Evolutionary conservation across 2,113 vertebrate species (phyloP), one percentile per base, ranked within the genome.

Genomic region (Ctenomys sociabilis): DNA sequence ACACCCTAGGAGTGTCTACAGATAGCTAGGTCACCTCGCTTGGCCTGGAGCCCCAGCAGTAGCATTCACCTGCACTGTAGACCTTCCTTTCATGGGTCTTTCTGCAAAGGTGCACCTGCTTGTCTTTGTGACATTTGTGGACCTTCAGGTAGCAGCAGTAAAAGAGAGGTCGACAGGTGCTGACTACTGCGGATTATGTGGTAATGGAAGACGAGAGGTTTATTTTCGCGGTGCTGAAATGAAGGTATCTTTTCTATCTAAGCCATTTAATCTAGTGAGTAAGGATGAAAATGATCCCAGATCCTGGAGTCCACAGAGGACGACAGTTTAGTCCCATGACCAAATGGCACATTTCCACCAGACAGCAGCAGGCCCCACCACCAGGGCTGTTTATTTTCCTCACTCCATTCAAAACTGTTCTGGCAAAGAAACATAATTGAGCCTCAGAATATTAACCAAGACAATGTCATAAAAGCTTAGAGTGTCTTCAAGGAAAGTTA

Each of bases 91-190:
- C 2, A 0, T 37, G 12, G 81, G 17, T 40, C 24, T 21, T 5
- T 3, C 0, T 45, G 64, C 14, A 0, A 7, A 37, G 26, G 8
- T 5, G 17, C 6, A 11, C 4, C 10, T 78, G 37, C 24, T 52
- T 75, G 11, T 84, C 40, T 45, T 11, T 32, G 30, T 24, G 30
- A 45, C 22, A 2, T 45, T 66, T 7, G 30, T 37, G 17, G 13
- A 8, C 68, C 52, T 16, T 16, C 0, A 28, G 30, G 13, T 32
- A 24, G 45, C n/a, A 59, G 28, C 40, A 19, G 1, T 28, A 61
- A 75, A 43, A 32, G 64, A 22, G n/a, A 3, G 0, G 0, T 3
- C 12, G 2, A 0, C 0, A 11, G 28, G 17, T n/a, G 13, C 1
- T 17, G 30, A 4, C 57, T n/a, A 5, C 4, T 22, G 40, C 45